Conservation (phyloP, 2,797 vertebrate genomes). For the Chromobotia macracanthus region DNA sequence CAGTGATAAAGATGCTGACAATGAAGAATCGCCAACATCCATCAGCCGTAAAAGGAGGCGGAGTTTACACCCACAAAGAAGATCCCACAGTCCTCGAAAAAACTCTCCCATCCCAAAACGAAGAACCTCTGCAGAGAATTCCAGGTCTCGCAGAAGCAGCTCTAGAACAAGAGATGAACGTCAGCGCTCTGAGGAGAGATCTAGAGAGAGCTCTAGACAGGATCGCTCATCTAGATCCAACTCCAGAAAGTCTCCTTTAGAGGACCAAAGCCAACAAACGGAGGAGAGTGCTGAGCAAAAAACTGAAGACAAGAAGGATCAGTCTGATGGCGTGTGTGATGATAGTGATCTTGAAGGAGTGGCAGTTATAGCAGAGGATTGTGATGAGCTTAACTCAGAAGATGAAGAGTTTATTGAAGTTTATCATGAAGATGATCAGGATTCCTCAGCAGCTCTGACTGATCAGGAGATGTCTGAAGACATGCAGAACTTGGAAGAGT, state of each 20-base stretch:
- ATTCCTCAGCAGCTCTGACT: background rate
- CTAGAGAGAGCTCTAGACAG: conserved; percentile 16
- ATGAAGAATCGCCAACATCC: background rate
- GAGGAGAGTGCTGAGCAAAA: background rate
- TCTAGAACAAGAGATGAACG: conserved; percentile 36
- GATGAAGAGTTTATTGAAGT: conserved; percentile 30
- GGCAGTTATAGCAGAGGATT: conserved; percentile 75
- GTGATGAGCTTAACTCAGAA: conserved; percentile 56
- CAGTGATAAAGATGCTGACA: background rate
- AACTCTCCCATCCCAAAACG: conserved; percentile 48
- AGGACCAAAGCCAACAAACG: conserved; percentile 1
- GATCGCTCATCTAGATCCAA: background rate
- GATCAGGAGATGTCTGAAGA: conserved; percentile 3
- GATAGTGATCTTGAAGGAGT: conserved; percentile 76
- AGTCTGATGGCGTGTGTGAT: conserved; percentile 22
- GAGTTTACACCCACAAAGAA: conserved; percentile 27
- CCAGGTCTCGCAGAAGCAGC: background rate
- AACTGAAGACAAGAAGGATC: background rate
- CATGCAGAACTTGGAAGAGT: background rate
- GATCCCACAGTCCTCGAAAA: conserved; percentile 4
- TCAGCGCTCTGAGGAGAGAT: background rate
- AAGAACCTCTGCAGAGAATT: conserved; percentile 17
- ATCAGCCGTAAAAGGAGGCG: background rate
- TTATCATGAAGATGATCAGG: background rate
- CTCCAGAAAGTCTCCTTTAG: conserved; percentile 23